Evolutionary conservation across 2,113 vertebrate species (phyloP), one percentile per base, ranked within the genome.

Genomic region (Dolichallabes microphthalmus): DNA sequence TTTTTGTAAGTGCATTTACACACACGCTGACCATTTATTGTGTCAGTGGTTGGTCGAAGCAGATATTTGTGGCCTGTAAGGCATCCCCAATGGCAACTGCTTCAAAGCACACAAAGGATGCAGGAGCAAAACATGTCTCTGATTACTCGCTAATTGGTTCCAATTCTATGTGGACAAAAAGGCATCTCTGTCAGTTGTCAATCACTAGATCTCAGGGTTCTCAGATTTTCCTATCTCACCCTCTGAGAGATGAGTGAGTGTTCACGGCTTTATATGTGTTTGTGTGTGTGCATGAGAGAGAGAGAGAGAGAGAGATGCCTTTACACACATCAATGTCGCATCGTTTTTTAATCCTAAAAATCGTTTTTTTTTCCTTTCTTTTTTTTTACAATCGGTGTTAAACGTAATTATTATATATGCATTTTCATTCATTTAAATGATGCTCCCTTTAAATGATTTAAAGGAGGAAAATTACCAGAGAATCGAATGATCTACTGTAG

Each of bases 111-210:
- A 97, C 93, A 96, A 95, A 95, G 94, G 95, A 94, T 92, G 94
- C 94, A 94, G 93, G 0, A 86, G 93, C 94, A 91, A 95, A 96
- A 94, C 92, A 94, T 93, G 94, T 92, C 92, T 89, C 93, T 97
- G 96, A 97, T 97, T 97, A 96, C 95, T 93, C 93, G 93, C 94
- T 97, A 96, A 97, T 97, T 98, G 94, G 93, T 94, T 93, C 93
- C 95, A 96, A 95, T 90, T 91, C 91, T 83, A 83, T 86, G 81
- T 80, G 85, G 84, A 86, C 77, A 88, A 86, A 63, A 60, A 77
- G 32, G 55, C 77, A 77, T 86, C 85, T 86, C 79, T 75, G 39
- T 80, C 32, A 80, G 45, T 76, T 86, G 85, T 86, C 85, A 82
- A 82, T 86, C 85, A 82, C 69, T 82, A 35, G 68, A 82, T 86